Percentiles rank a stretch among this genome's conserved stretches.
These are phyloP conservation scores for Ophion ventricosus DNA, from an alignment of 2,888 invertebrate genomes.

Conservation along the genomic window DNA sequence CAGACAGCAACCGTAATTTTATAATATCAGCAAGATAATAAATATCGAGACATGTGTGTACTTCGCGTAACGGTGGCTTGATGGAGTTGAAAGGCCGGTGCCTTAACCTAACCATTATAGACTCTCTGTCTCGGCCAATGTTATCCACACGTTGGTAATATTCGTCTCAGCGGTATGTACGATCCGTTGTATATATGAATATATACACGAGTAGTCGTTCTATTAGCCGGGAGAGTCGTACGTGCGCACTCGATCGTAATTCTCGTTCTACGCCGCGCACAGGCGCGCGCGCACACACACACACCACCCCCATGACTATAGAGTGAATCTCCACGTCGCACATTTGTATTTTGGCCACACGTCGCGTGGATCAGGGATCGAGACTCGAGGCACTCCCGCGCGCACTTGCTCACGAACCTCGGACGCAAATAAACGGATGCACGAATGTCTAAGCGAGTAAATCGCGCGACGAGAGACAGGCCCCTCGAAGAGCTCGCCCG, in stretches of 20 bases:
- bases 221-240: conserved; percentile 53
- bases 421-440: conserved; percentile 63
- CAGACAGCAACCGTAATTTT: no score
- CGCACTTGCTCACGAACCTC: conserved; percentile 49
- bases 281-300: background rate
- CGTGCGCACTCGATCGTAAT: conserved; percentile 49
- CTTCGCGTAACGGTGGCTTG: background rate
- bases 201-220: conserved; percentile 36
- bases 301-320: conserved; percentile 11
- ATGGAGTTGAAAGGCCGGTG: conserved; percentile 19
- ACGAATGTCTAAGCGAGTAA: conserved; percentile 19
- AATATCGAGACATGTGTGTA: background rate
- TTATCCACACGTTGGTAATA: conserved; percentile 11
- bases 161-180: background rate
- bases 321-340: background rate
- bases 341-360: conserved; percentile 21
- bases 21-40: no score
- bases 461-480: conserved; percentile 4
- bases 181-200: background rate
- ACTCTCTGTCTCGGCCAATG: conserved; percentile 17
- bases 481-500: conserved; percentile 41
- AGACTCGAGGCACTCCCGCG: conserved; percentile 32
- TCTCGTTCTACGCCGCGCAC: conserved; percentile 43
- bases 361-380: conserved; percentile 50
- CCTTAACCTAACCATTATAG: conserved; percentile 24